A percentile compares a stretch with the other conserved stretches of the same genome.
These are phyloP conservation scores for Trisateles emortualis DNA, from an alignment of 2,888 invertebrate species.

Conservation along the genomic window DNA sequence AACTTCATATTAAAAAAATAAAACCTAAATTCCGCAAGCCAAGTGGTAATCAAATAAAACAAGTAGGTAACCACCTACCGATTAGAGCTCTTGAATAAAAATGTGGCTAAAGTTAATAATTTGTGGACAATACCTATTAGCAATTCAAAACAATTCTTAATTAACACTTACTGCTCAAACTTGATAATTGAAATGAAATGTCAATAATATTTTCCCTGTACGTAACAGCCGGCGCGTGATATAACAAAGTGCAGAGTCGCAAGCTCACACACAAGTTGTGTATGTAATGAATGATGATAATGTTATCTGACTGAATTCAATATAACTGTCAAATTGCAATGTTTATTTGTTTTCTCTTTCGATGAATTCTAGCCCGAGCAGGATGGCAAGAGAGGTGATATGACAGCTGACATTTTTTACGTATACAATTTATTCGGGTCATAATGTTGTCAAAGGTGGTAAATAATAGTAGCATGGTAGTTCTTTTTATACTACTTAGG, in stretches of 20 bases:
- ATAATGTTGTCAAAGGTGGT: neutral
- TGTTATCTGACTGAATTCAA: neutral
- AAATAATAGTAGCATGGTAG: neutral
- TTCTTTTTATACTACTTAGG: neutral
- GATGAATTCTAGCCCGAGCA: neutral
- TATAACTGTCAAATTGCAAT: neutral
- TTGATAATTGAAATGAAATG: neutral
- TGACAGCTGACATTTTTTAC: neutral
- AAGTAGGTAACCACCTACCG: slow-evolving; percentile 23
- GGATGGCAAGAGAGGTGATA: neutral
- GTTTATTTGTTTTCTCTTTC: slow-evolving; percentile 1
- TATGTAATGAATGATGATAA: too few relatives aligned
- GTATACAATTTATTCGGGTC: neutral
- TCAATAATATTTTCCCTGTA: neutral
- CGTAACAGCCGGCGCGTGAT: slow-evolving; percentile 14
- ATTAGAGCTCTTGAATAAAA: slow-evolving; percentile 9
- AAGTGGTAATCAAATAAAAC: neutral
- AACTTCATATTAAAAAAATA: neutral
- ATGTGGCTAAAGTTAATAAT: slow-evolving; percentile 1
- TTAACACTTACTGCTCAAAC: neutral
- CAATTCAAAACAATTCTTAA: slow-evolving; percentile 6
- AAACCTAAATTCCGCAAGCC: neutral
- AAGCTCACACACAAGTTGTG: too few relatives aligned
- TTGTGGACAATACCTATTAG: slow-evolving; percentile 2
- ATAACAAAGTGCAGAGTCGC: slow-evolving; percentile 1